Evolutionary conservation across 2,888 invertebrate genomes (phyloP).

Genomic region (Phaedon cochleariae): DNA sequence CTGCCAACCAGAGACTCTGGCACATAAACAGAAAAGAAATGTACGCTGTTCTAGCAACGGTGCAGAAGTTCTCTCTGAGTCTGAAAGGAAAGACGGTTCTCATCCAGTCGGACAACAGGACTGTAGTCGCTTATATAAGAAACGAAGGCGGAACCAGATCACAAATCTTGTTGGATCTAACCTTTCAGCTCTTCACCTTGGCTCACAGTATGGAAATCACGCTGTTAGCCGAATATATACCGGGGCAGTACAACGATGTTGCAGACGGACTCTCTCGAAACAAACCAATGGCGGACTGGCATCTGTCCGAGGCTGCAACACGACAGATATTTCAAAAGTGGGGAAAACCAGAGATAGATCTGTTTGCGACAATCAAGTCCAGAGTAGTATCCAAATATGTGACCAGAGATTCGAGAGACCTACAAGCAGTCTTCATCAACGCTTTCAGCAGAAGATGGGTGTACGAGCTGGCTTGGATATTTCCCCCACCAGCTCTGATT

Average conservation of each 20-base stretch:
- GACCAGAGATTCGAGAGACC: conserved; percentile 26
- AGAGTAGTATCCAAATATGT: conserved; percentile 33
- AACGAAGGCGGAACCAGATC: conserved; percentile 22
- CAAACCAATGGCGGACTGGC: neutral
- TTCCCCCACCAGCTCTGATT: conserved; percentile 49
- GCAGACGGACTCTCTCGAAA: neutral
- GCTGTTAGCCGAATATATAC: neutral
- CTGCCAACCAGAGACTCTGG: too few species aligned
- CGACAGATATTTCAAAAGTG: conserved; percentile 33
- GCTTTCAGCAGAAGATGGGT: conserved; percentile 39
- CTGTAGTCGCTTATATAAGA: conserved; percentile 28
- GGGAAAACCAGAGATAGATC: conserved; percentile 38
- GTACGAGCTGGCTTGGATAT: conserved; percentile 38
- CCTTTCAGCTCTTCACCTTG: neutral
- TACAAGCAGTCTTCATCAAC: conserved; percentile 27
- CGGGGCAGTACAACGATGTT: neutral
- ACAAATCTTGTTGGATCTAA: neutral
- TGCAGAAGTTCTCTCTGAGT: neutral
- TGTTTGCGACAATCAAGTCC: conserved; percentile 35
- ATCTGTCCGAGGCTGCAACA: conserved; percentile 1
- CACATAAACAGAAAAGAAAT: conserved; percentile 25
- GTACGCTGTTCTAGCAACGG: conserved; percentile 9
- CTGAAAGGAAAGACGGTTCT: conserved; percentile 15
- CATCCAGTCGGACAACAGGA: conserved; percentile 29
- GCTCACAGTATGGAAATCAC: neutral